Percentiles rank a stretch among this genome's conserved stretches.
phyloP scores from a whole-genome alignment of 2,888 invertebrate species.

The Aporophyla lueneburgensis region DNA sequence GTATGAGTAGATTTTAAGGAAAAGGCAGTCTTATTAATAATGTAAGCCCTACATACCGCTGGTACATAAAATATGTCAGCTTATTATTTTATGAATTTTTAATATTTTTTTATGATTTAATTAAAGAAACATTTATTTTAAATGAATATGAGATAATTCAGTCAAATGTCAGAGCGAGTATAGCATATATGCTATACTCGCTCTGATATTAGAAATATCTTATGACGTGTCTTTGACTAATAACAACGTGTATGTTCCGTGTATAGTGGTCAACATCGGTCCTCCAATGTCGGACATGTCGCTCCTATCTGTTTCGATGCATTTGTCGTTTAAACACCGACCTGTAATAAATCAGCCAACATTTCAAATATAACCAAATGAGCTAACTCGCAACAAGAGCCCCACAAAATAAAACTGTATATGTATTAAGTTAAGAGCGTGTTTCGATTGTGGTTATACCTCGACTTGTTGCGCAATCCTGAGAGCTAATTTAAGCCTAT shows the following conservation, averaged over 20 bases:
- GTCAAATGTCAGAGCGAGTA: not conserved
- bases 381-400: constrained; percentile 56
- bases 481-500: constrained; percentile 88
- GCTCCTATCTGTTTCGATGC: constrained; percentile 91
- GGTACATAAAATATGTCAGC: not conserved
- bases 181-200: too few relatives aligned
- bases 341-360: constrained; percentile 90
- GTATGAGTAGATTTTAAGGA: not conserved
- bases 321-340: constrained; percentile 91
- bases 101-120: not conserved
- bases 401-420: constrained; percentile 56
- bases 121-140: not conserved
- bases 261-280: constrained; percentile 88
- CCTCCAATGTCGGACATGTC: constrained; percentile 90
- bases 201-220: too few relatives aligned
- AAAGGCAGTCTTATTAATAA: not conserved
- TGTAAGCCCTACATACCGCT: too few relatives aligned
- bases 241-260: constrained; percentile 77
- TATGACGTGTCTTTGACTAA: constrained; percentile 69
- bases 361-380: constrained; percentile 64
- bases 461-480: constrained; percentile 59
- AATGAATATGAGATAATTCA: not conserved
- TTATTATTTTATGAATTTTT: not conserved
- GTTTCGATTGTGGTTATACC: constrained; percentile 44
- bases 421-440: constrained; percentile 43